Percentiles rank a stretch among this genome's conserved stretches.
These are phyloP conservation scores for Pantherophis guttatus DNA, from an alignment of 2,113 vertebrate species.

Conservation along the genomic window DNA sequence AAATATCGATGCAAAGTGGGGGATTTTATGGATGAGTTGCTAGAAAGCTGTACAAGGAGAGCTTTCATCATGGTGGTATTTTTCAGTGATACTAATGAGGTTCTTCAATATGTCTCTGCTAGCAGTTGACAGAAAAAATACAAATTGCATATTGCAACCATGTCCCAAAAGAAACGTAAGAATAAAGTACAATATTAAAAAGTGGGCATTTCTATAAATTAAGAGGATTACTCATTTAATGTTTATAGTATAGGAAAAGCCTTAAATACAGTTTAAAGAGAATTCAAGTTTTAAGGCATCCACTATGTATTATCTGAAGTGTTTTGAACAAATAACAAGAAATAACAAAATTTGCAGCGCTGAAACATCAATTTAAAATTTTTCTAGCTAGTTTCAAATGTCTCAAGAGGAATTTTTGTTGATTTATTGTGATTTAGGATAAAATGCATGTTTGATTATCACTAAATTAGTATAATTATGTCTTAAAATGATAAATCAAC, in stretches of 20 bases:
- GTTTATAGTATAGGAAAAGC: not conserved
- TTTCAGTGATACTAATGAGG: constrained; percentile 3
- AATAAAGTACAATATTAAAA: not conserved
- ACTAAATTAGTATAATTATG: constrained; percentile 20
- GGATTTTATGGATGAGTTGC: constrained; percentile 22
- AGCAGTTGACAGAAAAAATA: not conserved
- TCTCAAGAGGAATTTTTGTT: not conserved
- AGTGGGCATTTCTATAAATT: not conserved
- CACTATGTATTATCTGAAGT: not conserved
- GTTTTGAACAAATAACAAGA: not conserved
- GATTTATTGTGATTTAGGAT: constrained; percentile 1
- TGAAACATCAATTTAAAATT: not conserved
- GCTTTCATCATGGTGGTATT: not conserved
- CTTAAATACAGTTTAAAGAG: not conserved
- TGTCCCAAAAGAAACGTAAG: not conserved
- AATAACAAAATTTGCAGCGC: not conserved
- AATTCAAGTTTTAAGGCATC: not conserved
- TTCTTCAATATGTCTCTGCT: not conserved
- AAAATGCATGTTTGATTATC: constrained; percentile 15
- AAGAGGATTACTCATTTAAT: not conserved
- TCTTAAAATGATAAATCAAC: constrained; percentile 18
- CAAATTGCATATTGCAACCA: accelerated
- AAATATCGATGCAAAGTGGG: constrained; percentile 14
- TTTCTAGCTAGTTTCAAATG: not conserved
- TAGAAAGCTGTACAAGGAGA: constrained; percentile 24